Evolutionary conservation across 1,140 invertebrate genomes (phyloP).

Genomic region (Portunus trituberculatus): DNA sequence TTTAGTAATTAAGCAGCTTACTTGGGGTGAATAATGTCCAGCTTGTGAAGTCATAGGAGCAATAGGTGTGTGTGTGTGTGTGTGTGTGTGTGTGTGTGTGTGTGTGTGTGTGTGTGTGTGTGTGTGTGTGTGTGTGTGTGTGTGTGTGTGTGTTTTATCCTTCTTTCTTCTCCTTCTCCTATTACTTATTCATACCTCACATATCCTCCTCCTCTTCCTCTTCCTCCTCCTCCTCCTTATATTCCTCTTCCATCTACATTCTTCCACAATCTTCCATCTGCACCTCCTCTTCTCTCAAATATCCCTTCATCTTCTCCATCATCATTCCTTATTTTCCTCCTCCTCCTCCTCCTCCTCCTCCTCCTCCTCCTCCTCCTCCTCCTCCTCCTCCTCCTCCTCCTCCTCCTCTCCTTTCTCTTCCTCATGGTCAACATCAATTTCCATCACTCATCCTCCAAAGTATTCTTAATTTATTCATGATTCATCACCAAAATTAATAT

Average conservation of each 20-base stretch:
- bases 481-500: too few relatives aligned
- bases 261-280: neutral
- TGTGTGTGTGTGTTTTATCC: too few relatives aligned
- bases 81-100: too few relatives aligned
- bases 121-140: too few relatives aligned
- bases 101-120: too few relatives aligned
- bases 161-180: neutral
- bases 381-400: neutral
- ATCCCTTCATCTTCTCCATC: neutral
- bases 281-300: neutral
- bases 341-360: neutral
- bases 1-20: too few relatives aligned
- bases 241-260: neutral
- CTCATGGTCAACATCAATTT: neutral
- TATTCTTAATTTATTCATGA: neutral
- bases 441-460: neutral
- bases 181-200: neutral
- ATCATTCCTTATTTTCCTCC: neutral
- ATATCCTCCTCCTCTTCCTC: neutral
- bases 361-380: neutral
- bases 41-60: too few relatives aligned
- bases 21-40: too few relatives aligned
- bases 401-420: neutral
- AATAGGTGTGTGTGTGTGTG: too few relatives aligned
- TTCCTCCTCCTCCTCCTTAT: neutral